Evolutionary conservation across 2,888 invertebrate genomes (phyloP).

Genomic region (Operophtera brumata): DNA sequence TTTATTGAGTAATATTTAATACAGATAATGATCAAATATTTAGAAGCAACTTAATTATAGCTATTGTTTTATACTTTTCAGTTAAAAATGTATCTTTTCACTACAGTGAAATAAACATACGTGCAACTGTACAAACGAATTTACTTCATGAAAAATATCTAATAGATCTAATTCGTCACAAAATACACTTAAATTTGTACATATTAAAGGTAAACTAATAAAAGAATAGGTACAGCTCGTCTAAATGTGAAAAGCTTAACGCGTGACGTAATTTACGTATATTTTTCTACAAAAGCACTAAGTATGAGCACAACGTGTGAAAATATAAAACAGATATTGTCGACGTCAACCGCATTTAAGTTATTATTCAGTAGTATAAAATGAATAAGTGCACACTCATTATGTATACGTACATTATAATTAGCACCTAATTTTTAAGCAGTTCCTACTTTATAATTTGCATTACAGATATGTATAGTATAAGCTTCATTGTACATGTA

Average conservation of each 20-base stretch:
- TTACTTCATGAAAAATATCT: conserved; percentile 45
- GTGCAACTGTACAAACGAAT: conserved; percentile 73
- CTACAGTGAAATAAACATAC: conserved; percentile 57
- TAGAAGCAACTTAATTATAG: conserved; percentile 62
- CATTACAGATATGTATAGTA: conserved; percentile 45
- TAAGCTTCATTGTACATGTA: conserved; percentile 58
- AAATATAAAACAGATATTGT: conserved; percentile 69
- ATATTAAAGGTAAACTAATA: conserved; percentile 23
- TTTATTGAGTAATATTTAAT: conserved; percentile 71
- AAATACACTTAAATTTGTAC: conserved; percentile 35
- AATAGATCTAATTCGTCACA: conserved; percentile 42
- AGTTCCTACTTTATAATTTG: conserved; percentile 54
- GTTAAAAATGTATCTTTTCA: conserved; percentile 55
- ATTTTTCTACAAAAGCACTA: conserved; percentile 39
- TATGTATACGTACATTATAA: conserved; percentile 58
- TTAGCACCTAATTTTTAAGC: conserved; percentile 78
- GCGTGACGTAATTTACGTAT: conserved; percentile 20
- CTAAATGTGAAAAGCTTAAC: conserved; percentile 15
- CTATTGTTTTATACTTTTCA: conserved; percentile 59
- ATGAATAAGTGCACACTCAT: conserved; percentile 64
- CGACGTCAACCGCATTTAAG: conserved; percentile 71
- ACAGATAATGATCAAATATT: conserved; percentile 61
- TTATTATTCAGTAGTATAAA: conserved; percentile 53
- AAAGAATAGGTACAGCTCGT: conserved; percentile 7
- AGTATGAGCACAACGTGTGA: conserved; percentile 32